These are phyloP conservation scores for Tragelaphus buxtoni DNA, from an alignment of 2,113 vertebrate species.

Conservation along the genomic window DNA sequence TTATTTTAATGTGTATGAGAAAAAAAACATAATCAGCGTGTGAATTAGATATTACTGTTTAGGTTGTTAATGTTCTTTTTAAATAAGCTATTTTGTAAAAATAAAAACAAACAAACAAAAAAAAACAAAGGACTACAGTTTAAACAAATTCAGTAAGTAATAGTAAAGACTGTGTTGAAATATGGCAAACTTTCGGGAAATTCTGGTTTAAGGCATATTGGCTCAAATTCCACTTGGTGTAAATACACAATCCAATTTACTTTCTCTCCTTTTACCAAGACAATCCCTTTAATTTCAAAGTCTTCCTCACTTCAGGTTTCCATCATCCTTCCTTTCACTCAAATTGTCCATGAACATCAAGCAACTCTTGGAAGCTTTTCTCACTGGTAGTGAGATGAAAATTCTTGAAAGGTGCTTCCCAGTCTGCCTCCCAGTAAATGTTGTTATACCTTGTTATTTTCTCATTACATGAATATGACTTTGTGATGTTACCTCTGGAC, in stretches of 20 bases:
- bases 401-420: neutral
- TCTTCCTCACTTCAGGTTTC: neutral
- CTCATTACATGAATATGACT: too few relatives aligned
- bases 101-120: neutral
- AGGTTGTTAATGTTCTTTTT: slow-evolving; percentile 40
- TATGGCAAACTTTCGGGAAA: neutral
- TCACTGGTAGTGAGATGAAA: neutral
- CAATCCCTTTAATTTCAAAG: neutral
- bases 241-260: neutral
- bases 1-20: neutral
- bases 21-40: neutral
- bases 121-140: neutral
- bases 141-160: slow-evolving; percentile 47
- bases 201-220: neutral
- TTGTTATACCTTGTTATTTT: neutral
- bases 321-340: neutral
- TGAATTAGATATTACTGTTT: slow-evolving; percentile 46
- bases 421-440: neutral
- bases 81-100: slow-evolving; percentile 40
- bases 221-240: neutral
- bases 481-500: neutral
- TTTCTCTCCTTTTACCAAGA: neutral
- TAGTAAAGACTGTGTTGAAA: neutral
- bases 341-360: neutral
- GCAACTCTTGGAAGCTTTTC: neutral